Evolutionary conservation across 1,140 invertebrate genomes (phyloP).

Genomic region (Drosophila kohkoa): DNA sequence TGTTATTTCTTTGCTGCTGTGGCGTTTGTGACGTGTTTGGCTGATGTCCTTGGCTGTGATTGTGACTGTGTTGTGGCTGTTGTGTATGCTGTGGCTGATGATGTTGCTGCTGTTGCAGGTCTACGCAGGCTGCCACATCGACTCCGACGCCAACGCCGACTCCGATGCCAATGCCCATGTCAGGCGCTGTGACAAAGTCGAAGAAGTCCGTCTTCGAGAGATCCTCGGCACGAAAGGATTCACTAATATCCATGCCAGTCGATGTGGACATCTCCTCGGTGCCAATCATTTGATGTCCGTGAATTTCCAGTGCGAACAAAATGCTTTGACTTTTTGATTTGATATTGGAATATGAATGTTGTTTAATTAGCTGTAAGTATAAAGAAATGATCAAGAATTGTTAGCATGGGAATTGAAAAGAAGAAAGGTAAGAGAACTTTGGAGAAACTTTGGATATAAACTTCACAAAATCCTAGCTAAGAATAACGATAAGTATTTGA

Average conservation of each 20-base stretch:
- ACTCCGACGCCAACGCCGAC: conserved; percentile 74
- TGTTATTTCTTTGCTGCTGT: conserved; percentile 62
- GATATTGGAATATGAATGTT: background rate
- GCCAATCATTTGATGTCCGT: conserved; percentile 82
- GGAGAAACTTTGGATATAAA: too few relatives aligned
- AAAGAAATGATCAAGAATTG: background rate
- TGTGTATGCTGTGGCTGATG: conserved; percentile 49
- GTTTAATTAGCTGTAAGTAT: background rate
- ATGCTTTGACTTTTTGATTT: background rate
- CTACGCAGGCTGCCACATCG: conserved; percentile 58
- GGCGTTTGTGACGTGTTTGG: conserved; percentile 40
- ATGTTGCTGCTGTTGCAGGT: conserved; percentile 55
- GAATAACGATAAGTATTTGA: too few relatives aligned
- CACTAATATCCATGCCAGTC: conserved; percentile 90
- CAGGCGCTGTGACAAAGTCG: conserved; percentile 93
- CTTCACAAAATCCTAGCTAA: too few relatives aligned
- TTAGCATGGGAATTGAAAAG: background rate
- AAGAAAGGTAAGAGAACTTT: too few relatives aligned
- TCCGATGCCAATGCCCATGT: conserved; percentile 84
- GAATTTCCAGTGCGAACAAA: conserved; percentile 59
- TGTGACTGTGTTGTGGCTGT: conserved; percentile 55
- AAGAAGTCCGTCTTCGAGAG: conserved; percentile 93
- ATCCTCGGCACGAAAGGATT: conserved; percentile 91
- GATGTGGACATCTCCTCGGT: conserved; percentile 84
- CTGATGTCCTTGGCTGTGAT: conserved; percentile 49